Percentiles rank a stretch among this genome's conserved stretches.
These are phyloP conservation scores for Chesias legatella DNA, from an alignment of 2,888 invertebrate species.

Conservation along the genomic window DNA sequence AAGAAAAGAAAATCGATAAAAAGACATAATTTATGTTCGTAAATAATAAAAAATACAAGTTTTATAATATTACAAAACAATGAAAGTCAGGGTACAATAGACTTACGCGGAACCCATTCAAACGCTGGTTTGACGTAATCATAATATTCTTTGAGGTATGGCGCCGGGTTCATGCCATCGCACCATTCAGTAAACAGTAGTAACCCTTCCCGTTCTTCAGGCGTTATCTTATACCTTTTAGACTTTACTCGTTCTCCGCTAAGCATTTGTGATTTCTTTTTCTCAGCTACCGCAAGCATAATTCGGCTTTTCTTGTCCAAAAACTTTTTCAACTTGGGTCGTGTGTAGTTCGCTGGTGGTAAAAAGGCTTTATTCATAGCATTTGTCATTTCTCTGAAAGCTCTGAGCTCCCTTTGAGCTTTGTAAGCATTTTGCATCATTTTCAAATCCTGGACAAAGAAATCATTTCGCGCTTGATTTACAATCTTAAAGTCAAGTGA, in stretches of 20 bases:
- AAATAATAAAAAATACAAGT: background rate
- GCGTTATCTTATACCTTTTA: constrained; percentile 51
- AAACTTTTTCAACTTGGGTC: constrained; percentile 55
- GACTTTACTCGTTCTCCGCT: constrained; percentile 39
- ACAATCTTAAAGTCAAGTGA: constrained; percentile 67
- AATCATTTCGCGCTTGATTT: constrained; percentile 63
- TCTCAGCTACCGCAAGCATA: constrained; percentile 44
- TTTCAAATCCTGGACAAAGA: constrained; percentile 67
- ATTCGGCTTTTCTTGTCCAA: constrained; percentile 56
- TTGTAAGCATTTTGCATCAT: constrained; percentile 65
- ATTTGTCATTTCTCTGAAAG: constrained; percentile 68
- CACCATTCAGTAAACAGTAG: constrained; percentile 70
- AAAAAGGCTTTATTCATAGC: constrained; percentile 72
- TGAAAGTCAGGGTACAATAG: constrained; percentile 27
- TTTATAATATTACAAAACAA: too few species aligned
- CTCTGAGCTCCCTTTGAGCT: constrained; percentile 63
- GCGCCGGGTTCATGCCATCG: constrained; percentile 60
- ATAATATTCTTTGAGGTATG: constrained; percentile 58
- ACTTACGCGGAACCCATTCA: constrained; percentile 43
- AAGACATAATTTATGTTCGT: background rate
- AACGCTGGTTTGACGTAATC: constrained; percentile 56
- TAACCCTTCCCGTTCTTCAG: constrained; percentile 60
- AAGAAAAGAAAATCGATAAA: too few species aligned
- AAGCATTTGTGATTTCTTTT: constrained; percentile 35
- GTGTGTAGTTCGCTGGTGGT: constrained; percentile 52